A percentile compares a stretch with the other conserved stretches of the same genome.
Conservation (phyloP, 2,113 vertebrate genomes). For the Balaenoptera acutorostrata region DNA sequence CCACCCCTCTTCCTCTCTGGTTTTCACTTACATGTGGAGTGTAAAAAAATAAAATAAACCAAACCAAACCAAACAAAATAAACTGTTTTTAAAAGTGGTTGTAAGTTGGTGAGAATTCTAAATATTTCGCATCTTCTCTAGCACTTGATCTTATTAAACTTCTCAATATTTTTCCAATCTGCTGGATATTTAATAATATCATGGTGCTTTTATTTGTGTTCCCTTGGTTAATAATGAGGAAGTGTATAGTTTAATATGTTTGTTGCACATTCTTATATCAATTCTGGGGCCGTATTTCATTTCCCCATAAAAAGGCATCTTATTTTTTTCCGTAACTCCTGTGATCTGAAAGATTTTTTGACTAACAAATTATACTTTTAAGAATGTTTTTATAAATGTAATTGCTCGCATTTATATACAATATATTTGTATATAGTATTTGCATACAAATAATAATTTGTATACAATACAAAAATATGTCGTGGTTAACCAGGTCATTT, state of each 20-base stretch:
- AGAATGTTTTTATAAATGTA: background rate
- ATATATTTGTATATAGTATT: background rate
- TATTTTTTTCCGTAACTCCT: background rate
- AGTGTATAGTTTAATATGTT: background rate
- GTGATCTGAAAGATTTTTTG: background rate
- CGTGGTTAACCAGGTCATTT: background rate
- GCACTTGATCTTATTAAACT: background rate
- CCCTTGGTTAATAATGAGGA: background rate
- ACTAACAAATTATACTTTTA: slow-evolving; percentile 18
- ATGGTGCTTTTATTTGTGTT: background rate
- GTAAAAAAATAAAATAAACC: background rate
- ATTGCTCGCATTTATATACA: background rate
- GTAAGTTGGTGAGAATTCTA: background rate
- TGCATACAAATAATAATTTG: background rate
- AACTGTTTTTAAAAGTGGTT: background rate
- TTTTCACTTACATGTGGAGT: background rate
- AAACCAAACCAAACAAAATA: background rate
- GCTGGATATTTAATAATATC: background rate
- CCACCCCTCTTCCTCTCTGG: background rate
- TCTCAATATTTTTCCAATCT: background rate
- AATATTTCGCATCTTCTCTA: background rate
- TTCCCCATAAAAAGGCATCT: background rate
- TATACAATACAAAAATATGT: background rate
- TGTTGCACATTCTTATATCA: background rate
- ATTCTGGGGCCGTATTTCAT: background rate